Percentiles rank a stretch among this genome's conserved stretches.
phyloP scores from a whole-genome alignment of 2,113 vertebrate species.

The Mus pahari region DNA sequence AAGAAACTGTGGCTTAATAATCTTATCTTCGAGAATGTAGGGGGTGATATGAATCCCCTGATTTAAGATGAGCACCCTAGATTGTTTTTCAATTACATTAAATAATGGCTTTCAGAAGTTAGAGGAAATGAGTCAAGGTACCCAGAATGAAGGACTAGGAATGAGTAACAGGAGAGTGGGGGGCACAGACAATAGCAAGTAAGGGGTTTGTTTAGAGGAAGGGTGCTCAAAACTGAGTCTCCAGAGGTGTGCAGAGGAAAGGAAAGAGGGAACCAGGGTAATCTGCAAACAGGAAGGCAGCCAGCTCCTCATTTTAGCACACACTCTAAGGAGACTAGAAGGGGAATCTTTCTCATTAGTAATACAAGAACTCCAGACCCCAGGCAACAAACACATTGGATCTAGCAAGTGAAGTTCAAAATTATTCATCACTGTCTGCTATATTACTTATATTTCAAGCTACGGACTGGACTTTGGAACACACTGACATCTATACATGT shows the following conservation, averaged over 20 bases:
- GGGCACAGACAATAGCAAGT: constrained; percentile 31
- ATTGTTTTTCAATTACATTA: constrained; percentile 34
- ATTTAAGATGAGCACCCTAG: not conserved
- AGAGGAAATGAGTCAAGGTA: constrained; percentile 62
- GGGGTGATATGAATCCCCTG: not conserved
- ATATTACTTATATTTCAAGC: constrained; percentile 61
- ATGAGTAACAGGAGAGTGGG: constrained; percentile 29
- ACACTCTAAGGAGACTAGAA: not conserved
- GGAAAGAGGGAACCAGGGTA: not conserved
- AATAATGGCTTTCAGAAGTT: constrained; percentile 63
- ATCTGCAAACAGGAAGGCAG: constrained; percentile 54
- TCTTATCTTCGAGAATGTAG: not conserved
- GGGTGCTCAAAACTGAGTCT: constrained; percentile 41
- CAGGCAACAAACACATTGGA: constrained; percentile 61
- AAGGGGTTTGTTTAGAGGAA: constrained; percentile 56
- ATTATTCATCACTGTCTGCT: constrained; percentile 48
- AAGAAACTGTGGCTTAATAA: not conserved
- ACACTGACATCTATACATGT: constrained; percentile 33
- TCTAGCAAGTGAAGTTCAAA: constrained; percentile 63
- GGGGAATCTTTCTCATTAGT: constrained; percentile 40
- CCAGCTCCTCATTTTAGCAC: not conserved
- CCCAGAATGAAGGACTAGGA: constrained; percentile 71
- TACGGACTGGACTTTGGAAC: constrained; percentile 59
- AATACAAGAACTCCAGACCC: constrained; percentile 54
- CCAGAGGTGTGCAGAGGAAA: not conserved